Conservation (phyloP, 2,888 invertebrate genomes). For the Poecilus cupreus region DNA sequence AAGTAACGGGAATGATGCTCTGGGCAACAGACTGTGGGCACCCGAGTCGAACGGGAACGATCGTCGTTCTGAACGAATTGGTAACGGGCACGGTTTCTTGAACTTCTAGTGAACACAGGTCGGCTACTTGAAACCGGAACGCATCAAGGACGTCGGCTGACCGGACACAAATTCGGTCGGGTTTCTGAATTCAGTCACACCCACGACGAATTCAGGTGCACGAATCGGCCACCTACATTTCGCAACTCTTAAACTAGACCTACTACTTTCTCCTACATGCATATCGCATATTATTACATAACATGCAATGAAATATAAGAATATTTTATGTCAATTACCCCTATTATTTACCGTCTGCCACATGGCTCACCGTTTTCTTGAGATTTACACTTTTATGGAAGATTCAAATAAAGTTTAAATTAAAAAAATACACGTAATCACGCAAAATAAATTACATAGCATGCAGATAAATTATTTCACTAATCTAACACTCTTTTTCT, state of each 20-base stretch:
- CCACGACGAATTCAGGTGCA: constrained; percentile 53
- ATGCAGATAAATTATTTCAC: constrained; percentile 12
- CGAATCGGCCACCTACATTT: constrained; percentile 61
- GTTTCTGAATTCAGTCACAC: constrained; percentile 56
- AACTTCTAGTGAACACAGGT: constrained; percentile 56
- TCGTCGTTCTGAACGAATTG: constrained; percentile 54
- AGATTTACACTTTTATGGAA: constrained; percentile 14
- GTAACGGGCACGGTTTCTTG: constrained; percentile 59
- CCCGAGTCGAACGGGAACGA: constrained; percentile 47
- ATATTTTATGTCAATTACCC: constrained; percentile 64
- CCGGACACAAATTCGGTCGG: constrained; percentile 55
- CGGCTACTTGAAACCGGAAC: constrained; percentile 59
- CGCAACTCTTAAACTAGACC: constrained; percentile 68
- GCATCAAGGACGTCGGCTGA: constrained; percentile 57
- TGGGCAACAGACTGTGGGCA: constrained; percentile 31
- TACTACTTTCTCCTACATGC: constrained; percentile 67
- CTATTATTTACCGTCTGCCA: constrained; percentile 66
- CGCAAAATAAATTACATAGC: constrained; percentile 40
- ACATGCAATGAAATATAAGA: constrained; percentile 53
- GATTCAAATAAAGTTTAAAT: constrained; percentile 3
- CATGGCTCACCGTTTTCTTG: constrained; percentile 59
- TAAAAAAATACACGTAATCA: constrained; percentile 16
- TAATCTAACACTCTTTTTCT: constrained; percentile 22
- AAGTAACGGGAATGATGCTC: constrained; percentile 27
- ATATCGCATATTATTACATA: constrained; percentile 51